Percentiles rank a stretch among this genome's conserved stretches.
Evolutionary conservation across 2,888 invertebrate genomes (phyloP).

Genomic region (Acrobasis suavella): DNA sequence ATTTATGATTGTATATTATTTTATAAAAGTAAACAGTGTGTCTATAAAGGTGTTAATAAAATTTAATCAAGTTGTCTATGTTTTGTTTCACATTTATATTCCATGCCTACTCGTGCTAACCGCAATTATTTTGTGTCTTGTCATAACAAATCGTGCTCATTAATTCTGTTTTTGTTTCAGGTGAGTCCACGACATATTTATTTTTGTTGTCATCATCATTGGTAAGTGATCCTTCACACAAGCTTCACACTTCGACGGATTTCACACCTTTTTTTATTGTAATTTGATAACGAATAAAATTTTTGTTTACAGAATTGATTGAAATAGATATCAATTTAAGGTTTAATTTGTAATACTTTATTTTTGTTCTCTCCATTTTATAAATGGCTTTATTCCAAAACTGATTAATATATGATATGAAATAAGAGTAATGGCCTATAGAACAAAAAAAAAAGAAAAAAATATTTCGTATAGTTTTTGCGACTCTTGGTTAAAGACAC

Average conservation of each 20-base stretch:
- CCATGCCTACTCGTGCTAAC: neutral
- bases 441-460: too few relatives aligned
- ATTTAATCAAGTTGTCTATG: neutral
- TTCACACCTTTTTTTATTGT: slow-evolving; percentile 5
- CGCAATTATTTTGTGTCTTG: slow-evolving; percentile 3
- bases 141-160: slow-evolving; percentile 1
- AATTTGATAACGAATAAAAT: slow-evolving; percentile 1
- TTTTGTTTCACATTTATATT: neutral
- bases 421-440: too few relatives aligned
- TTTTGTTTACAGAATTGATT: neutral
- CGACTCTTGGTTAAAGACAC: too few relatives aligned
- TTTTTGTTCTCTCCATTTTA: too few relatives aligned
- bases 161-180: slow-evolving; percentile 14
- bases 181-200: slow-evolving; percentile 1
- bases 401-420: too few relatives aligned
- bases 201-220: neutral
- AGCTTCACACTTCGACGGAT: slow-evolving; percentile 10
- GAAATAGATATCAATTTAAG: too few relatives aligned
- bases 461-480: too few relatives aligned
- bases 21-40: too few relatives aligned
- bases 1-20: too few relatives aligned
- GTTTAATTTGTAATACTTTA: too few relatives aligned
- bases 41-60: neutral
- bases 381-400: too few relatives aligned
- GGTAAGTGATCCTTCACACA: slow-evolving; percentile 5